Evolutionary conservation across 2,113 vertebrate genomes (phyloP), one percentile per base, ranked within the genome.

Genomic region (Hystrix cristata): DNA sequence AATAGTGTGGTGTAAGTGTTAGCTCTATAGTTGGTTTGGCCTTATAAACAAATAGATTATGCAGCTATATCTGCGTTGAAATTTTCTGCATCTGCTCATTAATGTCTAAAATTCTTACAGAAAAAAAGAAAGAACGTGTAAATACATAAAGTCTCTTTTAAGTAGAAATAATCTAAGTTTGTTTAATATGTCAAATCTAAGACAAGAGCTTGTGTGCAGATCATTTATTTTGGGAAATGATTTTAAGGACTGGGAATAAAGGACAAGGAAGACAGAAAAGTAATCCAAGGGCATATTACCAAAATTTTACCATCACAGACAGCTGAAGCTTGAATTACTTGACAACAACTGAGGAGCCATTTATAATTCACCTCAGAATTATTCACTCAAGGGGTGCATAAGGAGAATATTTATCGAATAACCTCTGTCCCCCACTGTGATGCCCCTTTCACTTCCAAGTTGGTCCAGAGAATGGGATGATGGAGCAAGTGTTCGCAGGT

Each of bases 301-400:
- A 53, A 19, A 46, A 4, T 51, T 78, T 83, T 48, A 83, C 27
- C 43, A 18, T 18, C 57, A 15, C 7, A 23, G 29, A 18, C 18
- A 60, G 14, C 19, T 34, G 62, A 21, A 25, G 48, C 8, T 94
- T 5, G 14, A 71, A 6, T 3, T 51, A 62, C 34, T 31, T 62
- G 31, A 23, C 76, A 25, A 60, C 12, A 59, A 79, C 81, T 21
- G 19, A 87, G 51, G 43, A 67, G 43, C 7, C 11, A 38, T 67
- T 67, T 60, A 67, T 14, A 92, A 90, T 87, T 86, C 16, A 78
- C 34, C 46, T 87, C 43, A 72, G 48, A 92, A 76, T 94, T 94
- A 62, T 46, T 64, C 43, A 67, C 11, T 89, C 21, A n/a, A 57
- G 38, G 48, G 25, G 48, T 62, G 7, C 16, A 78, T 74, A 4